Conservation (phyloP, 2,888 invertebrate genomes). For the Cephonodes hylas region DNA sequence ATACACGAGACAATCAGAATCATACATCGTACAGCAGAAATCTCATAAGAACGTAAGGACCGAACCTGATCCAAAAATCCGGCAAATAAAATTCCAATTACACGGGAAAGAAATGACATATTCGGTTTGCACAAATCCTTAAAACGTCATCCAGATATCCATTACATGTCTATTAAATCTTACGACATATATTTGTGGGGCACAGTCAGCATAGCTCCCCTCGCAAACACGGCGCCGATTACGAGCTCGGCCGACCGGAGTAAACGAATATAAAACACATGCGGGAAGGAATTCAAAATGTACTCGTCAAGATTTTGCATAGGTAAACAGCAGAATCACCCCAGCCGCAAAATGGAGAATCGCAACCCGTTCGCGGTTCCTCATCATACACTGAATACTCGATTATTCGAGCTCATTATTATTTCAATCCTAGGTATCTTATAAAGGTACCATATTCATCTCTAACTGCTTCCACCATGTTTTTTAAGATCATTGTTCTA, state of each 20-base stretch:
- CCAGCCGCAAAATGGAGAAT: constrained; percentile 38
- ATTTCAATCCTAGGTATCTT: neutral
- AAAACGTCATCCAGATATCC: constrained; percentile 82
- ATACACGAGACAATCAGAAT: neutral
- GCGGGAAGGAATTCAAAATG: constrained; percentile 78
- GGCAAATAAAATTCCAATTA: constrained; percentile 78
- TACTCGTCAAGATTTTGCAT: constrained; percentile 79
- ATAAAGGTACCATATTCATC: no score
- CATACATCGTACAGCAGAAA: constrained; percentile 15
- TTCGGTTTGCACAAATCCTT: constrained; percentile 81
- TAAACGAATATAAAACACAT: constrained; percentile 81
- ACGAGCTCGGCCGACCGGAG: constrained; percentile 75
- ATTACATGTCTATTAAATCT: constrained; percentile 82
- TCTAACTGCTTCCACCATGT: no score
- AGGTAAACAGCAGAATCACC: constrained; percentile 72
- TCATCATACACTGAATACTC: constrained; percentile 31
- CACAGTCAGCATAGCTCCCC: constrained; percentile 76
- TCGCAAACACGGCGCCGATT: constrained; percentile 79
- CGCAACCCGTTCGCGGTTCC: constrained; percentile 27
- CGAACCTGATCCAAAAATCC: constrained; percentile 72
- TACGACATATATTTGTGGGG: constrained; percentile 81
- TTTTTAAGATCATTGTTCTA: no score
- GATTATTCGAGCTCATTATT: constrained; percentile 13
- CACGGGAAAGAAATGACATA: constrained; percentile 75
- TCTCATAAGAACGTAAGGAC: constrained; percentile 12